Evolutionary conservation across 2,888 invertebrate genomes (phyloP).

Genomic region (Polydesmus complanatus): DNA sequence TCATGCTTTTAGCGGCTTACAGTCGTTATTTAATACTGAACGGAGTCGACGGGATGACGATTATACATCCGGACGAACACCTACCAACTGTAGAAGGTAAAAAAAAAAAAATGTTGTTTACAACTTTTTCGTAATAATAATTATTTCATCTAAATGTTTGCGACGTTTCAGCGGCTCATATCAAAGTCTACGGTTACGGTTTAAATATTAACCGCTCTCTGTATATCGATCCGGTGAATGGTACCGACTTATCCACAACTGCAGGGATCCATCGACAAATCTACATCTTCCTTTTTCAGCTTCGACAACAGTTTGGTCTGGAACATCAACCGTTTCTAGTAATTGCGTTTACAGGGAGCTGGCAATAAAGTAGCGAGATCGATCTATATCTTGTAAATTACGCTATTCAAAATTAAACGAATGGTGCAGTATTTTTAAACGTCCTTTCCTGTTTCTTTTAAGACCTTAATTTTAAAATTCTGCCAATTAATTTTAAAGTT

Average conservation of each 20-base stretch:
- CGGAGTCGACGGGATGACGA: slow-evolving; percentile 8
- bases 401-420: too few relatives aligned
- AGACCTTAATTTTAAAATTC: too few relatives aligned
- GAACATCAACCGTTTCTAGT: background rate
- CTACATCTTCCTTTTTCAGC: slow-evolving; percentile 6
- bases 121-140: background rate
- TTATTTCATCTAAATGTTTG: background rate
- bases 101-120: background rate
- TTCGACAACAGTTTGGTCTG: background rate
- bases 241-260: background rate
- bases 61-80: slow-evolving; percentile 16
- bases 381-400: too few relatives aligned
- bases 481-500: too few relatives aligned
- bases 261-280: slow-evolving; percentile 3
- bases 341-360: background rate
- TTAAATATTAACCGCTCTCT: background rate
- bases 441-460: too few relatives aligned
- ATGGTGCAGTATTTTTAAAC: too few relatives aligned
- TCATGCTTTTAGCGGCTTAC: slow-evolving; percentile 10
- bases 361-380: background rate
- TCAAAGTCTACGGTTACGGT: slow-evolving; percentile 14
- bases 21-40: slow-evolving; percentile 7
- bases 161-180: slow-evolving; percentile 10
- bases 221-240: background rate
- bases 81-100: slow-evolving; percentile 15